A percentile compares a stretch with the other conserved stretches of the same genome.
Conservation (phyloP, 2,888 invertebrate species). For the Epsilonema sp. region DNA sequence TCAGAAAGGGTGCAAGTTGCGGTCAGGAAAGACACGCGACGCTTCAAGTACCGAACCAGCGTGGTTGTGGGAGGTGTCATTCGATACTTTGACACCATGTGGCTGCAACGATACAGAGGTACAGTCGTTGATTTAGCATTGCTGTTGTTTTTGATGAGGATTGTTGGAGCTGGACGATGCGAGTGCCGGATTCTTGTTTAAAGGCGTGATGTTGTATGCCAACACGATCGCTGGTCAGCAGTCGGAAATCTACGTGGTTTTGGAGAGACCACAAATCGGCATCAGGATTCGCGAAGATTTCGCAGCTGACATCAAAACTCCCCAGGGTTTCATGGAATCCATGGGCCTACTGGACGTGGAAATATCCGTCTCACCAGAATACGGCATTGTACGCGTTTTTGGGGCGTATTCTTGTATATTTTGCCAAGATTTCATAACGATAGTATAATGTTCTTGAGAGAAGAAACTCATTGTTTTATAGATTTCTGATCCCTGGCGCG, state of each 20-base stretch:
- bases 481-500: neutral
- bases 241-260: conserved; percentile 25
- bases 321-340: conserved; percentile 18
- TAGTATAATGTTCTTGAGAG: no score
- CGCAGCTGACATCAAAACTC: conserved; percentile 20
- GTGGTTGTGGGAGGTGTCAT: conserved; percentile 25
- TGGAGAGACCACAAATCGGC: conserved; percentile 23
- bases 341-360: conserved; percentile 24
- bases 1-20: conserved; percentile 17
- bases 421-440: no score
- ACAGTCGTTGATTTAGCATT: neutral
- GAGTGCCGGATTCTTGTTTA: no score
- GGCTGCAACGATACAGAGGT: conserved; percentile 23
- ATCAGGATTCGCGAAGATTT: conserved; percentile 23
- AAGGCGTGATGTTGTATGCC: conserved; percentile 23
- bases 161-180: neutral
- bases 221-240: conserved; percentile 25
- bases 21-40: conserved; percentile 22
- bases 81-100: conserved; percentile 26
- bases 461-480: no score
- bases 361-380: conserved; percentile 10
- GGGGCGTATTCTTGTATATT: no score
- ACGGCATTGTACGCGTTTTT: conserved; percentile 3
- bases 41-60: conserved; percentile 21
- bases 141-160: neutral